phyloP scores from a whole-genome alignment of 2,113 vertebrate genomes.

The Hippocampus comes region DNA sequence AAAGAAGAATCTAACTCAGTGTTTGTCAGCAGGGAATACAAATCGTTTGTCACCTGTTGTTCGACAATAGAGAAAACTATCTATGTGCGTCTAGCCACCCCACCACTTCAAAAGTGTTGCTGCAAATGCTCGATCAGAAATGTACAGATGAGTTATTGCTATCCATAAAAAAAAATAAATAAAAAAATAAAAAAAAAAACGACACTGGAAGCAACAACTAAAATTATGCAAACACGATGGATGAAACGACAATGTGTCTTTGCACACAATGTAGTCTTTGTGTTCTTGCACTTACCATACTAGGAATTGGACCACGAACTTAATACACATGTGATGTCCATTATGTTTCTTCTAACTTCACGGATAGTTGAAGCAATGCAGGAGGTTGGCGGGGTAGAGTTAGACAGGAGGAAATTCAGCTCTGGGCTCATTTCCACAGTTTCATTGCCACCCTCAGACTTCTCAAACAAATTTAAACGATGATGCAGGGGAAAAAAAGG shows the following conservation, averaged over 20 bases:
- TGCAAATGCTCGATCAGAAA: not conserved
- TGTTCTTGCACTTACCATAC: not conserved
- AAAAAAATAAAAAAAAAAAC: too few relatives aligned
- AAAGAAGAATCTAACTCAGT: not conserved
- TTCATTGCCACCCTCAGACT: slow-evolving; percentile 51
- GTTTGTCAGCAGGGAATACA: not conserved
- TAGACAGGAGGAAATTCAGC: slow-evolving; percentile 24
- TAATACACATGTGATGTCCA: slow-evolving; percentile 30
- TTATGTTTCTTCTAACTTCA: slow-evolving; percentile 15
- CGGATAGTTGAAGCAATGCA: slow-evolving; percentile 9
- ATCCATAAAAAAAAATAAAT: too few relatives aligned
- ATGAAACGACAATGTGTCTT: not conserved
- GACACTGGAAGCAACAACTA: not conserved
- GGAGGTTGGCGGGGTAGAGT: slow-evolving; percentile 19
- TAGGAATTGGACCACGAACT: slow-evolving; percentile 27
- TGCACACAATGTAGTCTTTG: not conserved
- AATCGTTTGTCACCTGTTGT: not conserved
- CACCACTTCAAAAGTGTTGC: not conserved
- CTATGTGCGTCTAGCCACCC: not conserved
- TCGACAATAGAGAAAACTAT: not conserved
- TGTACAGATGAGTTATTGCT: not conserved
- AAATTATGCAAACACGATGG: not conserved
- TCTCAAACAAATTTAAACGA: slow-evolving; percentile 49
- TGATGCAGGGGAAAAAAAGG: slow-evolving; percentile 40
- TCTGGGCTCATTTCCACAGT: slow-evolving; percentile 31